Evolutionary conservation across 2,113 vertebrate species (phyloP).

Genomic region (Cisticola juncidis): DNA sequence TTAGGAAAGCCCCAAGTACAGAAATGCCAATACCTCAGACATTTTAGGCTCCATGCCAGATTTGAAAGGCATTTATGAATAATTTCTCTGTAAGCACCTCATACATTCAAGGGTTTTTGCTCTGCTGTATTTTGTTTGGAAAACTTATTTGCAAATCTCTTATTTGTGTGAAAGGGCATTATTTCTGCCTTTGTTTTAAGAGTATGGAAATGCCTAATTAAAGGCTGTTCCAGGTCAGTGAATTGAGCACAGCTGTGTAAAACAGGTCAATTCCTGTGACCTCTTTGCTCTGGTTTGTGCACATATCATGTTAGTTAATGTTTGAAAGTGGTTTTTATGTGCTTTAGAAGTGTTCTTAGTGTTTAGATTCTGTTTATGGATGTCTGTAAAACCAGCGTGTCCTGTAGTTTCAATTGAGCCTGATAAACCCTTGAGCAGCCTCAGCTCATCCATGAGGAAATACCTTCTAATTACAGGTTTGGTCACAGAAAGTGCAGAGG

Average conservation of each 20-base stretch:
- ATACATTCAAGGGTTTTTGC: not conserved
- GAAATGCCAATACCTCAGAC: not conserved
- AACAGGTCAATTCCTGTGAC: constrained; percentile 9
- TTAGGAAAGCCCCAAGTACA: not conserved
- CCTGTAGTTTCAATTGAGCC: not conserved
- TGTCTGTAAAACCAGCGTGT: not conserved
- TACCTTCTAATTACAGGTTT: not conserved
- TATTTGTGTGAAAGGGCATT: not conserved
- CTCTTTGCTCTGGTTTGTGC: constrained; percentile 15
- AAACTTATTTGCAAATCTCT: not conserved
- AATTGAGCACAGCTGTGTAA: not conserved
- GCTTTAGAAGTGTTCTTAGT: not conserved
- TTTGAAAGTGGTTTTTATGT: not conserved
- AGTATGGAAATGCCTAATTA: constrained; percentile 23
- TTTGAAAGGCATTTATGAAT: not conserved
- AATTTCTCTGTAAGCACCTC: not conserved
- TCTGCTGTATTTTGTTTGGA: not conserved
- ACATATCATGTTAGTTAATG: not conserved
- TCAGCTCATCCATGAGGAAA: not conserved
- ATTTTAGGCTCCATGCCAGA: not conserved
- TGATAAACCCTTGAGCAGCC: not conserved
- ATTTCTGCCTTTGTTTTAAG: not conserved
- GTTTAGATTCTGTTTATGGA: not conserved
- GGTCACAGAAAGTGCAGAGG: not conserved
- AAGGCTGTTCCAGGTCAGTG: constrained; percentile 19